Evolutionary conservation across 2,888 invertebrate genomes (phyloP).

Genomic region (Campoletis raptor): DNA sequence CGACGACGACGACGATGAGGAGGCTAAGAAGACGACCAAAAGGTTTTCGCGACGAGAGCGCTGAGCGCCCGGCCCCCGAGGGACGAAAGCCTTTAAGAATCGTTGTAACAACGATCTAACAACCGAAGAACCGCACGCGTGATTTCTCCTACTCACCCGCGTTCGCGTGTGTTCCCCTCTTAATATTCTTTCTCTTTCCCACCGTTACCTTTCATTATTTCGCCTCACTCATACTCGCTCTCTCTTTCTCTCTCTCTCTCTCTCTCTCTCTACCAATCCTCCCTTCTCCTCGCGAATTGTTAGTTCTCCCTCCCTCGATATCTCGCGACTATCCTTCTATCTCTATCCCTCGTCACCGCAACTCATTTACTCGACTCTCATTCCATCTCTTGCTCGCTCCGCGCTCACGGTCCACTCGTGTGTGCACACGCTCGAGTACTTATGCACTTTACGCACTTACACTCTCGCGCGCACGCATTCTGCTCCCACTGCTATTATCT

Average conservation of each 20-base stretch:
- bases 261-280: constrained; percentile 30
- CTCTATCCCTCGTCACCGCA: constrained; percentile 59
- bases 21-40: constrained; percentile 43
- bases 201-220: constrained; percentile 25
- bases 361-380: constrained; percentile 53
- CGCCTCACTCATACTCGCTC: not conserved
- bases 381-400: constrained; percentile 44
- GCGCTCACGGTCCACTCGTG: constrained; percentile 46
- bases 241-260: not conserved
- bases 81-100: constrained; percentile 73
- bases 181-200: constrained; percentile 47
- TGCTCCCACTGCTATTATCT: constrained; percentile 60
- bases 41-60: constrained; percentile 49
- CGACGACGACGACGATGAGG: constrained; percentile 39
- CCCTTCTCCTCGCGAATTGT: constrained; percentile 60
- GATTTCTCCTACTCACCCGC: constrained; percentile 68
- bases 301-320: constrained; percentile 41
- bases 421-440: constrained; percentile 58
- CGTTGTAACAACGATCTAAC: constrained; percentile 78
- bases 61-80: constrained; percentile 52
- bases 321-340: constrained; percentile 45
- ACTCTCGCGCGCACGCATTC: constrained; percentile 60
- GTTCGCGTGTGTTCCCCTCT: constrained; percentile 43
- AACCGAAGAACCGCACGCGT: constrained; percentile 76
- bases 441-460: constrained; percentile 68